phyloP scores from a whole-genome alignment of 2,797 vertebrate genomes.

The Esox masquinongy region DNA sequence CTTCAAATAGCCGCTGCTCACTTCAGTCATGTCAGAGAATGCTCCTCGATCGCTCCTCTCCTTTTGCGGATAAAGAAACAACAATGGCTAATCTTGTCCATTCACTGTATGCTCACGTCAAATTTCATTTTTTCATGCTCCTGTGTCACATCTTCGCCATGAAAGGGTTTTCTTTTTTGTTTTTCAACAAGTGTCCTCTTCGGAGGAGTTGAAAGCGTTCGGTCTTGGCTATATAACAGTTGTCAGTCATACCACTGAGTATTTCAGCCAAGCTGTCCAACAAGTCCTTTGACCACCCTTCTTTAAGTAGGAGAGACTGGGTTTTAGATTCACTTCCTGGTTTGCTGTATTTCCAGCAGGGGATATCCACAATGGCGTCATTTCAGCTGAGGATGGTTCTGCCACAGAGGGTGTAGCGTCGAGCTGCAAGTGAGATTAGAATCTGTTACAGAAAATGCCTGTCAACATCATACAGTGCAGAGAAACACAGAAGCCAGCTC shows the following conservation, averaged over 20 bases:
- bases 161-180: neutral
- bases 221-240: slow-evolving; percentile 2
- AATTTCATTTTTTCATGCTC: neutral
- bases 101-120: neutral
- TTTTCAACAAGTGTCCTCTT: slow-evolving; percentile 16
- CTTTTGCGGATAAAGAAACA: neutral
- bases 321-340: slow-evolving; percentile 9
- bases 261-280: neutral
- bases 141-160: neutral
- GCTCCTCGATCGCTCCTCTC: slow-evolving; percentile 12
- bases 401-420: slow-evolving; percentile 86
- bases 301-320: slow-evolving; percentile 1
- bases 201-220: slow-evolving; percentile 13
- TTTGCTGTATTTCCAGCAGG: slow-evolving; percentile 18
- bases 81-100: neutral
- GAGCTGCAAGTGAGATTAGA: slow-evolving; percentile 97
- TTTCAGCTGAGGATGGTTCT: slow-evolving; percentile 89
- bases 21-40: slow-evolving; percentile 63
- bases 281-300: slow-evolving; percentile 3
- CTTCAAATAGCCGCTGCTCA: slow-evolving; percentile 79
- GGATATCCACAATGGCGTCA: slow-evolving; percentile 38
- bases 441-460: slow-evolving; percentile 83
- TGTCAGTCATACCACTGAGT: neutral
- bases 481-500: slow-evolving; percentile 42
- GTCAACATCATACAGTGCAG: slow-evolving; percentile 25